Base-by-base conservation (phyloP, 2,888 invertebrate species). In the Cryptocephalus primarius region DNA sequence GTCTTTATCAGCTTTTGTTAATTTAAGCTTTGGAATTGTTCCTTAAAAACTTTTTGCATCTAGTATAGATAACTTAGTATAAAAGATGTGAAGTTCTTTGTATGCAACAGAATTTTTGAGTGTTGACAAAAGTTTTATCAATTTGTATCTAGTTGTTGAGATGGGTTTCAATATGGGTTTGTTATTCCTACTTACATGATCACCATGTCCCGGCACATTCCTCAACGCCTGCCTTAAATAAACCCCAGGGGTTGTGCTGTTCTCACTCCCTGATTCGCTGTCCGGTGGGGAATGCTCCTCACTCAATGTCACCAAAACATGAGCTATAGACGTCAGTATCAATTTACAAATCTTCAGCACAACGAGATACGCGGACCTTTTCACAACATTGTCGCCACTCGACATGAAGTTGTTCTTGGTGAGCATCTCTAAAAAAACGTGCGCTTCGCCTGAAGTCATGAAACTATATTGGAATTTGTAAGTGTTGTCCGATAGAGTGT, bases 321-420 rank as follows among this genome's bases (percentile, higher is more conserved):
- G 86, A 9, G 88, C 91, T 50, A 93, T 80, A 8, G 91, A 86
- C 33, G 90, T 90, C 44, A 96, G 73, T 60, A 92, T 80, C 49
- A 96, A 72, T 72, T 95, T 95, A 55, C 88, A 85, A 56, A 95
- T 77, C 65, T 90, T 88, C 60, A 95, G 76, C 54, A 93, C 84
- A 40, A 88, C 86, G 61, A 91, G 77, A 70, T 88, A 93, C 9
- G 93, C 92, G 47, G 88, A 85, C 59, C 90, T 59, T 48, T 65
- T 61, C 9, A 64, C 68, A 6, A 80, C 78, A 60, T 83, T 79
- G 64, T 90, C 89, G 14, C 88, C 85, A 57, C 78, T 82, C 10
- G 83, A 80, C 71, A 89, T 73, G 66, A 89, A 89, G 70, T 87
- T 86, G 61, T 87, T 87, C 67, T 85, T 85, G n/a, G 85, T 87